phyloP scores from a whole-genome alignment of 2,888 invertebrate genomes.

The Cyrtodaria siliqua region DNA sequence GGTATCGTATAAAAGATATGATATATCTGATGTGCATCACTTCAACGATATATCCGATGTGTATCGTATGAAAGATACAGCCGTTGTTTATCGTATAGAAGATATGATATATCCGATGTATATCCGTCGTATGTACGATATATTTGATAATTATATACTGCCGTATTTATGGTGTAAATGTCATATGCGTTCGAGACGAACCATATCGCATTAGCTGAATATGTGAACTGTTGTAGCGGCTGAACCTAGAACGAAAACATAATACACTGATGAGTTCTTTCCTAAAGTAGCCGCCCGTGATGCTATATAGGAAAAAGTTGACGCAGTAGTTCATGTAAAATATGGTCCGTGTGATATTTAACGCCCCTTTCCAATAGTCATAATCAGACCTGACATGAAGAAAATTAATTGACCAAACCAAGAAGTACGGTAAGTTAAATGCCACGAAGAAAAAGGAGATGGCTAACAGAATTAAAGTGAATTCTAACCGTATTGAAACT shows the following conservation, averaged over 20 bases:
- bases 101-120: too few species aligned
- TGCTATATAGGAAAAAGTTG: slow-evolving; percentile 82
- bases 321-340: slow-evolving; percentile 82
- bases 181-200: slow-evolving; percentile 5
- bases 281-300: slow-evolving; percentile 82
- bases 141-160: too few species aligned
- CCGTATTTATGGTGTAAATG: not conserved
- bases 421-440: slow-evolving; percentile 83
- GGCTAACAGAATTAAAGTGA: slow-evolving; percentile 80
- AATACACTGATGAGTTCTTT: slow-evolving; percentile 73
- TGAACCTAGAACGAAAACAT: not conserved
- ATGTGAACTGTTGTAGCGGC: not conserved
- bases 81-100: too few species aligned
- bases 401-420: slow-evolving; percentile 75
- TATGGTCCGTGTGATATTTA: slow-evolving; percentile 75
- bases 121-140: too few species aligned
- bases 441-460: slow-evolving; percentile 82
- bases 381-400: slow-evolving; percentile 8
- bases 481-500: slow-evolving; percentile 77
- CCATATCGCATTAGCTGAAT: too few species aligned
- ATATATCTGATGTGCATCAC: too few species aligned
- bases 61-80: too few species aligned
- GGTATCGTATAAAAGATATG: too few species aligned
- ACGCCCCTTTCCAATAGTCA: slow-evolving; percentile 63
- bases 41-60: too few species aligned